A percentile compares a stretch with the other conserved stretches of the same genome.
Conservation (phyloP, 2,113 vertebrate species). For the Pluvianellus socialis region DNA sequence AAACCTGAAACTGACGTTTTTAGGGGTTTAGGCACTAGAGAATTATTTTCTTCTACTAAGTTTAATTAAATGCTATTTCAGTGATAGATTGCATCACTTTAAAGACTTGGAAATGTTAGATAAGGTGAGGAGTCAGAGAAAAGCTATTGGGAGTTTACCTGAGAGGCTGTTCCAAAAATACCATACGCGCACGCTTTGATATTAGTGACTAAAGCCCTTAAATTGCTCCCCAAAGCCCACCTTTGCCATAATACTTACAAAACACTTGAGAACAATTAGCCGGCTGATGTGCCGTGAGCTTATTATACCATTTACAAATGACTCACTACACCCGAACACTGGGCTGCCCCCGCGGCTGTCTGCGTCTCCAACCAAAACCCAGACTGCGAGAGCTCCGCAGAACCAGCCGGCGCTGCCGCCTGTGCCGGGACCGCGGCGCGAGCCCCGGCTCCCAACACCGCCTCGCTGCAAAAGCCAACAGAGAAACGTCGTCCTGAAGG, state of each 20-base stretch:
- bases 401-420: rapidly evolving
- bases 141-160: conserved; percentile 41
- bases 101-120: not conserved
- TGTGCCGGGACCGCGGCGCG: rapidly evolving
- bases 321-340: not conserved
- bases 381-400: not conserved
- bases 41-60: not conserved
- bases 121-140: conserved; percentile 24
- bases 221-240: conserved; percentile 21
- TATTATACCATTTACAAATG: not conserved
- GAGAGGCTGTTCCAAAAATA: conserved; percentile 59
- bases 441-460: not conserved
- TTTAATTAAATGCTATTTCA: not conserved
- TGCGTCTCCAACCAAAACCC: not conserved
- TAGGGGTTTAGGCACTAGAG: not conserved
- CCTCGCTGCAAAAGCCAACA: not conserved
- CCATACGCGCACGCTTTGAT: not conserved
- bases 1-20: not conserved
- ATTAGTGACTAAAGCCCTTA: conserved; percentile 33
- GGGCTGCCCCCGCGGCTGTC: not conserved
- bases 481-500: rapidly evolving
- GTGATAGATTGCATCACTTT: not conserved
- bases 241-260: not conserved
- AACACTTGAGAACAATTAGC: not conserved
- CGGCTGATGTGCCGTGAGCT: not conserved